Percentiles rank a stretch among this genome's conserved stretches.
These are phyloP conservation scores for Tympanoctomys barrerae DNA, from an alignment of 2,797 vertebrate genomes.

Conservation along the genomic window DNA sequence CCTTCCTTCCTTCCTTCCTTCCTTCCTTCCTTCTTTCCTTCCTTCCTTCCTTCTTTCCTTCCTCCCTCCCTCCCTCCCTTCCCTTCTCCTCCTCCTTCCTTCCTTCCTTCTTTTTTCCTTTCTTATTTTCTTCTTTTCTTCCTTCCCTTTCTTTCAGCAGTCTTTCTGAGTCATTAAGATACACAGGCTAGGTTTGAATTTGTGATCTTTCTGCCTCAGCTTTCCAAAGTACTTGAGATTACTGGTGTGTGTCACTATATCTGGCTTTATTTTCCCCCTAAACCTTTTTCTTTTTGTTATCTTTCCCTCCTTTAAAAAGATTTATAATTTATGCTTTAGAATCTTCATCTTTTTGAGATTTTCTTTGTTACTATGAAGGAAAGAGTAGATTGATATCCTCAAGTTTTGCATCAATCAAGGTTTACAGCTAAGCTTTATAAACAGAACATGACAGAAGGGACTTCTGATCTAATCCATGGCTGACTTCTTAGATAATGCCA, in stretches of 20 bases:
- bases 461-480: neutral
- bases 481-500: neutral
- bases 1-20: no score
- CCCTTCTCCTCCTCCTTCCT: no score
- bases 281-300: neutral
- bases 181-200: neutral
- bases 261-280: neutral
- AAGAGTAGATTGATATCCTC: neutral
- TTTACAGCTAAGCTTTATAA: neutral
- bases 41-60: no score
- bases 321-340: neutral
- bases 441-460: neutral
- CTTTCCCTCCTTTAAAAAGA: neutral
- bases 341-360: neutral
- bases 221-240: neutral
- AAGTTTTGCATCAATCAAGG: neutral
- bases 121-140: accelerated
- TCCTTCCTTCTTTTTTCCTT: neutral
- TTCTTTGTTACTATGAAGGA: neutral
- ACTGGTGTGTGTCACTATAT: neutral
- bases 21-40: no score
- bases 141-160: neutral
- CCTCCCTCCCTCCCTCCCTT: no score
- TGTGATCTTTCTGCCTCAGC: neutral
- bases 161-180: neutral